phyloP scores from a whole-genome alignment of 2,888 invertebrate species.

The Polyommatus icarus region DNA sequence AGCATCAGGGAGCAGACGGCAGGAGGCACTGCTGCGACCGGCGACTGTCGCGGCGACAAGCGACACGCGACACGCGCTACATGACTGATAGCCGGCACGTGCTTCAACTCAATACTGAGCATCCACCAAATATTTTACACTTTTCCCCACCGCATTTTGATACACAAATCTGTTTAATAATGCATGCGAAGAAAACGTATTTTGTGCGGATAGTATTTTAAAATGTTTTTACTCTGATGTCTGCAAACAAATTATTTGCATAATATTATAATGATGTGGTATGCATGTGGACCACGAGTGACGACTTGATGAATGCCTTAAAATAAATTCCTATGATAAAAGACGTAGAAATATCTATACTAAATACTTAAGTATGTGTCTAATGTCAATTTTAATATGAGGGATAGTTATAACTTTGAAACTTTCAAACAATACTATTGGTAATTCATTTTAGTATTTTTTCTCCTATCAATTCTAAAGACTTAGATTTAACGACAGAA shows the following conservation, averaged over 20 bases:
- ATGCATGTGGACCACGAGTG: no score
- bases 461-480: no score
- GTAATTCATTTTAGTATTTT: no score
- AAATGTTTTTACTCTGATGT: background rate
- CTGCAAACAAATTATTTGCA: background rate
- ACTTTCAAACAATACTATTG: no score
- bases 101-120: slow-evolving; percentile 40
- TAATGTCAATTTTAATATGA: no score
- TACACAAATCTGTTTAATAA: background rate
- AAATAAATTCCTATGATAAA: no score
- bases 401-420: no score
- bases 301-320: no score
- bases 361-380: no score
- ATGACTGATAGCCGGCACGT: slow-evolving; percentile 57
- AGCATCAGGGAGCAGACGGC: slow-evolving; percentile 40
- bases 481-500: no score
- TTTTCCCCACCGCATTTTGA: slow-evolving; percentile 15
- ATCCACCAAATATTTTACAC: slow-evolving; percentile 24
- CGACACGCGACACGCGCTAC: slow-evolving; percentile 44
- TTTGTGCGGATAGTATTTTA: background rate
- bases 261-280: background rate
- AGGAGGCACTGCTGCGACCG: slow-evolving; percentile 23
- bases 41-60: background rate
- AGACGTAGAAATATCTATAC: no score
- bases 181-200: slow-evolving; percentile 1